These are phyloP conservation scores for Dendroctonus valens DNA, from an alignment of 1,140 invertebrate species.

Conservation along the genomic window DNA sequence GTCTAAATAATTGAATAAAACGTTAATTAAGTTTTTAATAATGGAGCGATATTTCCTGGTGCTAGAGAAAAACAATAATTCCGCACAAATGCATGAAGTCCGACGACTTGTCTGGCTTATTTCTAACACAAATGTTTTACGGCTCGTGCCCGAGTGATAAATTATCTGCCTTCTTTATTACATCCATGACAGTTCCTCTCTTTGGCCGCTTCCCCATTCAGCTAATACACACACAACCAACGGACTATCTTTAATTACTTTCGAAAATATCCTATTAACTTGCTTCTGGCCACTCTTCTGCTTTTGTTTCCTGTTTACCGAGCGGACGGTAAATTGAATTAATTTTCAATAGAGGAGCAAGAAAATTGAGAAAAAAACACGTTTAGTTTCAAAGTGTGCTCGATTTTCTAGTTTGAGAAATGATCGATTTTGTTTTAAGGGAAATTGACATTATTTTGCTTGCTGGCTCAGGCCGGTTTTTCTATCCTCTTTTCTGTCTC, in stretches of 20 bases:
- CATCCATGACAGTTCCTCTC: constrained; percentile 26
- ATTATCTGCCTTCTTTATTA: constrained; percentile 34
- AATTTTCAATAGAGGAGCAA: background rate
- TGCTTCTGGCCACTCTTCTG: constrained; percentile 1
- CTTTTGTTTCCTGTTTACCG: background rate
- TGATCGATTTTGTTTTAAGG: too few relatives aligned
- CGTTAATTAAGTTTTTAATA: constrained; percentile 26
- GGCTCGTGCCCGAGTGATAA: constrained; percentile 28
- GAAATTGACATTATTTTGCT: too few relatives aligned
- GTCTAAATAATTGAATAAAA: constrained; percentile 19
- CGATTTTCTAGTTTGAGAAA: too few relatives aligned
- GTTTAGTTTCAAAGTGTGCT: background rate
- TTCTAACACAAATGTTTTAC: constrained; percentile 37
- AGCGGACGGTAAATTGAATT: background rate
- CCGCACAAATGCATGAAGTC: constrained; percentile 27
- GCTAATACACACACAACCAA: constrained; percentile 28
- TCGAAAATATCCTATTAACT: constrained; percentile 19
- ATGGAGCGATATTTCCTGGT: constrained; percentile 17
- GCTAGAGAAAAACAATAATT: constrained; percentile 34
- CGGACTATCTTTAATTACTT: constrained; percentile 27
- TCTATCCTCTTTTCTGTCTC: too few relatives aligned
- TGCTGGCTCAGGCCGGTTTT: too few relatives aligned
- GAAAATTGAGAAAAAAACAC: background rate
- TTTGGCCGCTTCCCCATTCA: constrained; percentile 12
- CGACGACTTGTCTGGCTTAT: constrained; percentile 33